Conservation (phyloP, 2,113 vertebrate species). For the Psammodynastes pulverulentus region DNA sequence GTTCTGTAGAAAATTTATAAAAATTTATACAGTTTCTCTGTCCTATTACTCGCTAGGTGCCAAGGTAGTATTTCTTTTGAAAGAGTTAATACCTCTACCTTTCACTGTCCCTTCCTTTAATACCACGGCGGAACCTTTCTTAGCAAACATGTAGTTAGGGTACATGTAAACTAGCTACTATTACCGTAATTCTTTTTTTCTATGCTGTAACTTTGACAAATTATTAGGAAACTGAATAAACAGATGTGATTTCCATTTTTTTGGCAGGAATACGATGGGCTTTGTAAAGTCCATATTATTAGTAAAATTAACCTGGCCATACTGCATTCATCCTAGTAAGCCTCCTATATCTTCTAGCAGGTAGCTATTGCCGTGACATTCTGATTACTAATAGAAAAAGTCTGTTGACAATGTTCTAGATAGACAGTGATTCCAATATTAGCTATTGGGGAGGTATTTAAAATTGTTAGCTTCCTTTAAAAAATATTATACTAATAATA, state of each 20-base stretch:
- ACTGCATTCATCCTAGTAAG: background rate
- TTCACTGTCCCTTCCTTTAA: background rate
- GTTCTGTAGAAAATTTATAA: background rate
- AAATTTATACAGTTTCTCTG: background rate
- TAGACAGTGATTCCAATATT: background rate
- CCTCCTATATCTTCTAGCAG: background rate
- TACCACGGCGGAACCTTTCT: background rate
- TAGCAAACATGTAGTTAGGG: background rate
- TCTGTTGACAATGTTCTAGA: background rate
- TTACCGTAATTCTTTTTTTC: background rate
- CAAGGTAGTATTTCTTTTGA: background rate
- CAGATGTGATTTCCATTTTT: background rate
- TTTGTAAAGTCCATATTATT: background rate
- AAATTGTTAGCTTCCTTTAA: background rate
- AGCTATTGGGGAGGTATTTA: no score
- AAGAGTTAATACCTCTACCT: background rate
- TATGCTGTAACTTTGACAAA: background rate
- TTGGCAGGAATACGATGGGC: background rate
- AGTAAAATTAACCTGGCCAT: background rate
- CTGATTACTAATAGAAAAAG: background rate
- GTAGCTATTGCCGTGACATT: background rate
- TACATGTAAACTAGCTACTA: background rate
- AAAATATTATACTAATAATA: background rate
- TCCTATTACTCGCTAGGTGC: background rate
- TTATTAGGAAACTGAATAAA: background rate